phyloP scores from a whole-genome alignment of 1,140 invertebrate genomes.

The Zaprionus ornatus region DNA sequence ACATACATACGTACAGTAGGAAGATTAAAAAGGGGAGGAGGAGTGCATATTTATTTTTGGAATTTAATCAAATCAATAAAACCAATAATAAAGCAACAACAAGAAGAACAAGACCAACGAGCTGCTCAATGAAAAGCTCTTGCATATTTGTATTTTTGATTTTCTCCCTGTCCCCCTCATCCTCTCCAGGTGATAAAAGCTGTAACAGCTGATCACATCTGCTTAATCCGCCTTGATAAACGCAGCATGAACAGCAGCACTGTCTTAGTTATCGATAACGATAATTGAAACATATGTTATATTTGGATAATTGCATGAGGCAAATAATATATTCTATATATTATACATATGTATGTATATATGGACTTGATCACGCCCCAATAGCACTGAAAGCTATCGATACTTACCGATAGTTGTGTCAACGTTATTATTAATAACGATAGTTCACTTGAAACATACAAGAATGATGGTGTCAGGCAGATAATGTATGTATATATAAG shows the following conservation, averaged over 20 bases:
- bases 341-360: too few species aligned
- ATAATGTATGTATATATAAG: too few species aligned
- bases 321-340: not conserved
- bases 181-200: not conserved
- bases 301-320: not conserved
- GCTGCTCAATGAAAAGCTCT: not conserved
- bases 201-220: not conserved
- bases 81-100: constrained; percentile 21
- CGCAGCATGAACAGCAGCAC: too few species aligned
- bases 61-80: constrained; percentile 74
- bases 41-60: constrained; percentile 77
- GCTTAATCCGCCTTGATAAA: too few species aligned
- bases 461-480: too few species aligned
- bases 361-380: not conserved
- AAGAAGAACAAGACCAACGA: not conserved
- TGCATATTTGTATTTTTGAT: not conserved
- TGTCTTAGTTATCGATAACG: too few species aligned
- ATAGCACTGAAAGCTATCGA: not conserved
- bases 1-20: not conserved
- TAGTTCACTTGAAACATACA: not conserved
- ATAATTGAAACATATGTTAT: not conserved
- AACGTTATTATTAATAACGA: not conserved
- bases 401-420: not conserved
- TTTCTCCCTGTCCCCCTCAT: not conserved
- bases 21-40: constrained; percentile 20